Base-by-base conservation (phyloP, 2,797 vertebrate species). In the Amblyraja radiata region DNA sequence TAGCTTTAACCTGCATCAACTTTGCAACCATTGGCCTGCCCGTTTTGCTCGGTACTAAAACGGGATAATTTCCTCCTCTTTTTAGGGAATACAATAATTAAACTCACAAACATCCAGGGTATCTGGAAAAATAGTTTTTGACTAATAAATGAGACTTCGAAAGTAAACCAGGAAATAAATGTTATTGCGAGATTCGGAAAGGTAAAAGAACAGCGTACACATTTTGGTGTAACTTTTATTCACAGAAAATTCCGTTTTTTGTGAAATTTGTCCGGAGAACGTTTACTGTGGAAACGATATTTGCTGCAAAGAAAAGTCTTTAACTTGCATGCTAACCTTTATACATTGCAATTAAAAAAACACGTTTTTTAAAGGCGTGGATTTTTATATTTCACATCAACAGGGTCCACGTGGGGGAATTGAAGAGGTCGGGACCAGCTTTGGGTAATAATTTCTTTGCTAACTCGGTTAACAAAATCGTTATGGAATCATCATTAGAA, bases 401-500 rank as follows among this genome's bases (percentile, higher is more conserved):
- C 3, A 61, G 32, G 7, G 63, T 16, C 61, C 90, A 92, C 39
- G 21, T 92, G 90, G 46, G 39, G 65, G 84, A n/a, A 68, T 1
- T 68, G 84, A 32, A 13, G 10, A 23, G 4, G 39, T 46, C 36
- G 36, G 25, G n/a, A 36, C n/a, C 16, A 36, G 10, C 13, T 74
- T 32, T 46, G 3, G 6, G 23, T n/a, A 91, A 18, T 21, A 28
- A 21, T 9, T 16, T 74, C 1, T 4, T 91, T 91, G 46, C 14
- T 6, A 9, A 25, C 14, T 8, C 9, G 32, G n/a, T 74, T 2
- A 28, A 39, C 3, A 74, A 74, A 54, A 16, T 58, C 36, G 13
- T 54, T 76, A 92, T 92, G 0, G 95, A 84, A 0, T 94, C 94
- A 0, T 93, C 95, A 0, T 94, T 98, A 95, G 97, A 98, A 95